A percentile compares a stretch with the other conserved stretches of the same genome.
These are phyloP conservation scores for Drosophila setifemur DNA, from an alignment of 1,140 invertebrate genomes.

Conservation along the genomic window DNA sequence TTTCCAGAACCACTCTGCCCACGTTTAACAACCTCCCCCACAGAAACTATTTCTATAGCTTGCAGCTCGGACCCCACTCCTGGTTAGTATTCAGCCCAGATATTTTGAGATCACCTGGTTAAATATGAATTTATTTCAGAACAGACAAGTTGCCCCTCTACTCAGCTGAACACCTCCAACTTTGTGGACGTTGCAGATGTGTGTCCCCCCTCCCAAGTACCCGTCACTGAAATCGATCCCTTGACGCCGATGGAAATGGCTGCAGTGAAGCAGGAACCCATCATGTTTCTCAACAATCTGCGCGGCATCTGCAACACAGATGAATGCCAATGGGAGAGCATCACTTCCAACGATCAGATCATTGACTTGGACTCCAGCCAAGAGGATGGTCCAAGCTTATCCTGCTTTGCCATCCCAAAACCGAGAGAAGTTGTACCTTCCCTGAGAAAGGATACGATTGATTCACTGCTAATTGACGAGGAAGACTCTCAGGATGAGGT, in stretches of 20 bases:
- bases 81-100: not conserved
- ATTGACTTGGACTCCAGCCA: not conserved
- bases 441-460: too few relatives aligned
- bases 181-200: slow-evolving; percentile 12
- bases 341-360: slow-evolving; percentile 1
- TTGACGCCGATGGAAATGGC: not conserved
- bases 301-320: not conserved
- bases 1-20: not conserved
- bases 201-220: not conserved
- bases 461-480: not conserved
- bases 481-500: too few relatives aligned
- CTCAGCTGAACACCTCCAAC: not conserved
- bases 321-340: slow-evolving; percentile 4
- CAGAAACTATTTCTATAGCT: not conserved
- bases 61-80: not conserved
- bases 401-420: slow-evolving; percentile 9
- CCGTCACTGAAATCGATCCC: slow-evolving; percentile 4
- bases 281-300: not conserved
- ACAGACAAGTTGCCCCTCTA: not conserved
- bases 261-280: slow-evolving; percentile 13
- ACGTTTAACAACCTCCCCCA: too few relatives aligned
- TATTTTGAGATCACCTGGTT: too few relatives aligned
- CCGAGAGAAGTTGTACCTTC: too few relatives aligned
- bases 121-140: not conserved
- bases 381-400: not conserved